Conservation (phyloP, 1,140 invertebrate genomes). For the Lethrus apterus region DNA sequence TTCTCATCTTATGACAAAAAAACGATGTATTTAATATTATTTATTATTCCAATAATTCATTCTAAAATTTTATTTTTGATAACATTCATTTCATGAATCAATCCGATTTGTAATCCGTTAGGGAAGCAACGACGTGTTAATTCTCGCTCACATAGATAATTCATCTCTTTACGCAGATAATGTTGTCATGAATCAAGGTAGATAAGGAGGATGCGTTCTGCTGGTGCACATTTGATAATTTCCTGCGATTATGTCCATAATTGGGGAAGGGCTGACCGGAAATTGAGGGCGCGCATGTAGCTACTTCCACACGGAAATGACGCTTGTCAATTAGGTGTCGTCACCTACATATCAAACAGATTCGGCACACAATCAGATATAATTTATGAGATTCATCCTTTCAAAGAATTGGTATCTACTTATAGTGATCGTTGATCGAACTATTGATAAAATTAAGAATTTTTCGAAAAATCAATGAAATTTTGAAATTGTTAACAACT, state of each 20-base stretch:
- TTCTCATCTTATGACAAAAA: no score
- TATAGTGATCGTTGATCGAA: no score
- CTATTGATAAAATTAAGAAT: no score
- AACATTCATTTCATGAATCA: no score
- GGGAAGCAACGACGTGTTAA: slow-evolving; percentile 11
- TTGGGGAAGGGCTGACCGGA: slow-evolving; percentile 37
- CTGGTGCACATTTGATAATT: slow-evolving; percentile 36
- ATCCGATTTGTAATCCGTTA: no score
- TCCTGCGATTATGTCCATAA: slow-evolving; percentile 35
- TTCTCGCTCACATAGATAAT: slow-evolving; percentile 4
- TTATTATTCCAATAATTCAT: no score
- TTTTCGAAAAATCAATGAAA: no score
- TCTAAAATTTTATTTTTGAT: no score
- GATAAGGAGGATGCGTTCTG: slow-evolving; percentile 34
- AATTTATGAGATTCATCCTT: slow-evolving; percentile 3
- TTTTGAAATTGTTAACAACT: no score
- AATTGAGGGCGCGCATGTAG: slow-evolving; percentile 35
- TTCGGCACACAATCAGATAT: slow-evolving; percentile 6
- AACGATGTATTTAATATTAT: no score
- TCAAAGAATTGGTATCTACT: no score
- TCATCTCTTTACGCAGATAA: slow-evolving; percentile 9
- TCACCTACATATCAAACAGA: slow-evolving; percentile 14
- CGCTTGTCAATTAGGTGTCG: slow-evolving; percentile 34
- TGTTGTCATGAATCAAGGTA: slow-evolving; percentile 25
- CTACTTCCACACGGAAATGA: slow-evolving; percentile 37